Conservation (phyloP, 2,888 invertebrate species). For the Drosophila meridiana region DNA sequence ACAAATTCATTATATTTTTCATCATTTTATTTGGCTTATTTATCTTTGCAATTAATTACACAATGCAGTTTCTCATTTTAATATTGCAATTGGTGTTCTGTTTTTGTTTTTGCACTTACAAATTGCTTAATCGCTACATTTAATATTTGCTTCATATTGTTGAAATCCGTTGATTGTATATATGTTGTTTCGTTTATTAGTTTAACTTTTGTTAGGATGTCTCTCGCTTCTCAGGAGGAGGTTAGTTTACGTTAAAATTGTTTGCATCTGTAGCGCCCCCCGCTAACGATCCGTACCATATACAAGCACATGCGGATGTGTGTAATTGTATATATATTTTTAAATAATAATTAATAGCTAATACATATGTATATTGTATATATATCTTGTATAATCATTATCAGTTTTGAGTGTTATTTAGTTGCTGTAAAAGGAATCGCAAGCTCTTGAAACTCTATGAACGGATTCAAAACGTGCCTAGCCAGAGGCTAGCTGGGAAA, state of each 20-base stretch:
- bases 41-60: slow-evolving; percentile 70
- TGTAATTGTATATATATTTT: slow-evolving; percentile 54
- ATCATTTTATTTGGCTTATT: slow-evolving; percentile 74
- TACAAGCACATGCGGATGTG: slow-evolving; percentile 29
- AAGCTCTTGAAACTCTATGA: slow-evolving; percentile 57
- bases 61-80: slow-evolving; percentile 55
- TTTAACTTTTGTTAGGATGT: slow-evolving; percentile 47
- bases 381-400: slow-evolving; percentile 61
- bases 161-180: slow-evolving; percentile 70
- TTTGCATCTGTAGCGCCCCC: slow-evolving; percentile 22
- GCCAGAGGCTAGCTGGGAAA: slow-evolving; percentile 30
- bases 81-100: slow-evolving; percentile 61
- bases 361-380: slow-evolving; percentile 61
- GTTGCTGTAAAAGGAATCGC: slow-evolving; percentile 50
- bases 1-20: slow-evolving; percentile 19
- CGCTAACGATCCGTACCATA: slow-evolving; percentile 19
- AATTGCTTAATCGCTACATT: slow-evolving; percentile 65
- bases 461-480: slow-evolving; percentile 42
- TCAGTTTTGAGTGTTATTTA: slow-evolving; percentile 58
- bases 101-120: slow-evolving; percentile 61
- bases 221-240: slow-evolving; percentile 26
- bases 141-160: slow-evolving; percentile 52
- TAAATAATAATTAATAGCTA: slow-evolving; percentile 70
- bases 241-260: slow-evolving; percentile 22
- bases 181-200: slow-evolving; percentile 33